phyloP scores from a whole-genome alignment of 2,797 vertebrate species.

The Lagodon rhomboides region DNA sequence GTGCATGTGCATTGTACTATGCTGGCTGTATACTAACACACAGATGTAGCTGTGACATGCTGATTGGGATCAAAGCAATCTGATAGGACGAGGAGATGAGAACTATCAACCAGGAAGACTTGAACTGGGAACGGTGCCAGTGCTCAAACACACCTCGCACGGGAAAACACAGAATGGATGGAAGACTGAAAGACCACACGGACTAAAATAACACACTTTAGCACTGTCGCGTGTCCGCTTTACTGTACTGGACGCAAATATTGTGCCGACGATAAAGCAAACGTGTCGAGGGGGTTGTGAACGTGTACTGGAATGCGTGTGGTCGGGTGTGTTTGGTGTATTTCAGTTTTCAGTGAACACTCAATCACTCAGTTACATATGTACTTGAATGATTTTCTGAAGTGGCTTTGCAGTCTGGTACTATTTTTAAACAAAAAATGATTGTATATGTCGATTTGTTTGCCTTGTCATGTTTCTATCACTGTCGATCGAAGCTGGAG shows the following conservation, averaged over 20 bases:
- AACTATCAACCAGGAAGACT: conserved; percentile 31
- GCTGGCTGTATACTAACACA: conserved; percentile 49
- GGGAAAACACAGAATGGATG: conserved; percentile 14
- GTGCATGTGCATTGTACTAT: conserved; percentile 37
- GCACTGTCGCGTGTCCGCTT: neutral
- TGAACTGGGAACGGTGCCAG: conserved; percentile 16
- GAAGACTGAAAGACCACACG: conserved; percentile 1
- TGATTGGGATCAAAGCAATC: conserved; percentile 44
- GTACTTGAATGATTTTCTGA: neutral
- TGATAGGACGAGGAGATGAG: conserved; percentile 25
- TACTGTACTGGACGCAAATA: conserved; percentile 20
- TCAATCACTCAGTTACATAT: conserved; percentile 1
- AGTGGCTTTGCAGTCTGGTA: no score
- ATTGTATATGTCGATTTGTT: no score
- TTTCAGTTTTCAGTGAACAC: no score
- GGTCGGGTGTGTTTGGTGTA: neutral
- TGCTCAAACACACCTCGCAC: conserved; percentile 16
- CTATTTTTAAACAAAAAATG: no score
- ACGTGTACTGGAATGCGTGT: neutral
- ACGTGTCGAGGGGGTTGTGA: neutral
- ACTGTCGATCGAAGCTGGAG: no score
- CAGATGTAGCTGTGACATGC: conserved; percentile 40
- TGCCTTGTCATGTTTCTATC: no score
- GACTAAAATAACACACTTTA: conserved; percentile 10
- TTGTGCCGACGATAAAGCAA: neutral